Base-by-base conservation (phyloP, 2,888 invertebrate genomes). In the Ommatoiulus sabulosus region DNA sequence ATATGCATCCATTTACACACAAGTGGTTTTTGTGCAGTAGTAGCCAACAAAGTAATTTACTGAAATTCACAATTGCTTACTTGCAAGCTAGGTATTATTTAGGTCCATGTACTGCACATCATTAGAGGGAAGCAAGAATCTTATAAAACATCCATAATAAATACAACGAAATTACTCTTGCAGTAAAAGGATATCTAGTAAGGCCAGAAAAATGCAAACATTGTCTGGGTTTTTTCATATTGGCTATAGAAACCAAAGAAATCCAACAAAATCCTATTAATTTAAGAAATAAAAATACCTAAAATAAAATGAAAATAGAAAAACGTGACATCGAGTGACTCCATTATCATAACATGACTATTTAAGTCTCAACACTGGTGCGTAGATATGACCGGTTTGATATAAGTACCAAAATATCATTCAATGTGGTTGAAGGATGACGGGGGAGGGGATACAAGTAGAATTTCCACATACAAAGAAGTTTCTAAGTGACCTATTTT, bases 191-290 rank as follows among this genome's bases (percentile, higher is more conserved):
- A 63, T 20, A 20, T 63, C n/a, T 63, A 20, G n/a, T 63, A n/a
- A 63, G 63, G 63, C 63, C 63, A 63, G 63, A 63, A 63, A 57
- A 63, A 63, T 63, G 63, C 63, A 63, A 63, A 63, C 63, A 63
- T 63, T 63, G 63, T 63, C 20, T 63, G 20, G 63, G 8, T 20
- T 15, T 10, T 46, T 63, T 20, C 63, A 63, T 63, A 63, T 20
- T 63, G 63, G 63, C n/a, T 20, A 63, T 63, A 12, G n/a, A 63
- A 10, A 63, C 63, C 63, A 20, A 63, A 20, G 63, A 63, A 63
- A 63, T 63, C 63, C 63, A 63, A 57, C 57, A 57, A 57, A 57
- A 4, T 57, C 57, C 57, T 57, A 57, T 57, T 57, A 57, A 57
- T 57, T 57, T 57, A 57, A 57, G 57, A 63, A 63, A 52, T 20